Evolutionary conservation across 2,113 vertebrate genomes (phyloP).

Genomic region (Pao palembangensis): DNA sequence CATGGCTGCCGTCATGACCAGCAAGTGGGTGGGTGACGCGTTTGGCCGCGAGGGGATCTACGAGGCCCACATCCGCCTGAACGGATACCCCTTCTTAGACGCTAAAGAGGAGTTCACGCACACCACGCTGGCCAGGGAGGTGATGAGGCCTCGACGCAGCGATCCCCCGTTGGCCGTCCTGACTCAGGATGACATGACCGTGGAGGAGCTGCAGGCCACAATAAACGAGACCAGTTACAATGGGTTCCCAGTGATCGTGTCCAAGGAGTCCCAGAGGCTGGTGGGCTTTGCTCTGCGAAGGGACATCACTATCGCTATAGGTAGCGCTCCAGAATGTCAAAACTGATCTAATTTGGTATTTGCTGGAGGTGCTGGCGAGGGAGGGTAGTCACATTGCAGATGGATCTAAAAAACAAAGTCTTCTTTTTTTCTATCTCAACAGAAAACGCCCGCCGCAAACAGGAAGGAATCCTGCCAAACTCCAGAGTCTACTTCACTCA

Average conservation of each 20-base stretch:
- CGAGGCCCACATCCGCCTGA: conserved; percentile 95
- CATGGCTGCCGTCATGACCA: conserved; percentile 99
- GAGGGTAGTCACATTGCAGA: no score
- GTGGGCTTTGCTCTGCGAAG: conserved; percentile 96
- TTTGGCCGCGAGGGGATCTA: conserved; percentile 98
- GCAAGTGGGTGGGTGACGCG: conserved; percentile 99
- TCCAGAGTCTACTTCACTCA: conserved; percentile 97
- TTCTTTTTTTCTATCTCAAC: conserved; percentile 2
- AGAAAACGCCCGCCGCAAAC: conserved; percentile 97
- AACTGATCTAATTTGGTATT: no score
- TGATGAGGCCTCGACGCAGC: conserved; percentile 90
- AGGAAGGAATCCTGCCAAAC: conserved; percentile 92
- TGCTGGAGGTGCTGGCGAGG: no score
- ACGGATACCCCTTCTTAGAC: conserved; percentile 97
- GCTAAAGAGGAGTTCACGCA: conserved; percentile 99
- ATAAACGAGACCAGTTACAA: conserved; percentile 97
- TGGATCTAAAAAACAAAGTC: no score
- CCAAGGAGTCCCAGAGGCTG: conserved; percentile 94
- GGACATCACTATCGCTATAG: conserved; percentile 97
- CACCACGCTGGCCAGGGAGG: conserved; percentile 91
- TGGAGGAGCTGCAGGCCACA: conserved; percentile 89
- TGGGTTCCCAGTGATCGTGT: conserved; percentile 97
- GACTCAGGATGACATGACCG: conserved; percentile 95
- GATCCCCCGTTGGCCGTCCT: conserved; percentile 91
- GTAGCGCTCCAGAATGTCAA: conserved; percentile 63